Evolutionary conservation across 2,113 vertebrate genomes (phyloP), one percentile per base, ranked within the genome.

Genomic region (Polypterus bichir): DNA sequence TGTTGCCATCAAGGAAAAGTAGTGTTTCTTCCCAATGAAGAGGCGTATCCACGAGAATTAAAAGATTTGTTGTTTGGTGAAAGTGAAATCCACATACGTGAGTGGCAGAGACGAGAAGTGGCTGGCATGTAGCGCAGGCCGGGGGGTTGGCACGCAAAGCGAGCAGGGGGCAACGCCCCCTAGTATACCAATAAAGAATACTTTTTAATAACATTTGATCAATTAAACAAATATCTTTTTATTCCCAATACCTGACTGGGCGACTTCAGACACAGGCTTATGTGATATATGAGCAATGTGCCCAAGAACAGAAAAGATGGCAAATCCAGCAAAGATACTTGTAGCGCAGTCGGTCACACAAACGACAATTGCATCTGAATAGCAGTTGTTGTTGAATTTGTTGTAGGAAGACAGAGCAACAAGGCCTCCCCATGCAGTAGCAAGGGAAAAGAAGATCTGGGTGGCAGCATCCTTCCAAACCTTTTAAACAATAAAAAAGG

Each of bases 381-480:
- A 94, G 72, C 91, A 83, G 64, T 97, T 98, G 79, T 98, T 98
- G 68, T 95, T 74, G 72, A 98, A 98, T 63, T 83, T 95, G 71
- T 92, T 98, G 71, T 98, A 98, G 0, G 96, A 98, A 58, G 94
- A 87, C 4, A 98, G 79, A 27, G 94, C 87, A 9, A 90, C 89
- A 57, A 98, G 82, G 52, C 94, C 94, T 0, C 94, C 94, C 88
- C 88, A 94, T 0, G 86, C 92, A 48, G 92, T 85, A 0, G 94
- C 95, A 10, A 98, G 79, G 3, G 93, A 97, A 64, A 86, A 98
- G 76, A 98, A 97, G 69, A 91, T 98, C 75, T 98, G 96, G 4
- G 91, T 93, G 7, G 94, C 96, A 49, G 94, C 96, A 47, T 96
- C 93, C 69, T 93, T 95, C 96, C 96, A 98, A 59, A 94, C 90